phyloP scores from a whole-genome alignment of 2,113 vertebrate species.

The Dendrocopos noguchii region DNA sequence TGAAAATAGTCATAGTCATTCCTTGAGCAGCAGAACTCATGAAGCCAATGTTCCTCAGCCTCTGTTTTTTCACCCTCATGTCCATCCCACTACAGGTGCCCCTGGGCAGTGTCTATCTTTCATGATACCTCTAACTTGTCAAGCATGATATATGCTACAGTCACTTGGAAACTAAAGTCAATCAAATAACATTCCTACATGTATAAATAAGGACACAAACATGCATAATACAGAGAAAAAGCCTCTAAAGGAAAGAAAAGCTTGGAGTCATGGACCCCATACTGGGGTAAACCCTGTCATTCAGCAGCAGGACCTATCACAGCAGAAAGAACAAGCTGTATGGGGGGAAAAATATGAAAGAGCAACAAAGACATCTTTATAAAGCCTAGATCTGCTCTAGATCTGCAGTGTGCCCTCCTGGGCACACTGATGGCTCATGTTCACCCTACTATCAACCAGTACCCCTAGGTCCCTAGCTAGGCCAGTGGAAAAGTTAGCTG shows the following conservation, averaged over 20 bases:
- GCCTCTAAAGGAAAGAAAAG: neutral
- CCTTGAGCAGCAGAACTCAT: neutral
- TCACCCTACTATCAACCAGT: too few species aligned
- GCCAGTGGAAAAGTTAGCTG: neutral
- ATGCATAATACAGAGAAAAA: neutral
- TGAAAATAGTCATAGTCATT: neutral
- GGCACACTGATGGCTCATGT: too few species aligned
- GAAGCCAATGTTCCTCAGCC: neutral
- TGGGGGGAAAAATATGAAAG: neutral
- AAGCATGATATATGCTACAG: neutral
- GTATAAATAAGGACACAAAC: neutral
- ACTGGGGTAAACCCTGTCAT: neutral
- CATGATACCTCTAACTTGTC: neutral
- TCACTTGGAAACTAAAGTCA: neutral
- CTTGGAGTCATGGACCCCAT: neutral
- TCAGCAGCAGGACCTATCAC: neutral
- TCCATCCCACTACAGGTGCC: neutral
- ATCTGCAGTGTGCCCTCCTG: too few species aligned
- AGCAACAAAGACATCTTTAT: neutral
- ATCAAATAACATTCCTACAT: neutral
- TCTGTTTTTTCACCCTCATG: neutral
- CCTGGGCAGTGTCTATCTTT: neutral
- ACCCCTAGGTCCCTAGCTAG: neutral
- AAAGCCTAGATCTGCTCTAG: neutral
- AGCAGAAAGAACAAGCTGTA: neutral